Conservation (phyloP, 2,797 vertebrate genomes). For the Pogoniulus pusillus region DNA sequence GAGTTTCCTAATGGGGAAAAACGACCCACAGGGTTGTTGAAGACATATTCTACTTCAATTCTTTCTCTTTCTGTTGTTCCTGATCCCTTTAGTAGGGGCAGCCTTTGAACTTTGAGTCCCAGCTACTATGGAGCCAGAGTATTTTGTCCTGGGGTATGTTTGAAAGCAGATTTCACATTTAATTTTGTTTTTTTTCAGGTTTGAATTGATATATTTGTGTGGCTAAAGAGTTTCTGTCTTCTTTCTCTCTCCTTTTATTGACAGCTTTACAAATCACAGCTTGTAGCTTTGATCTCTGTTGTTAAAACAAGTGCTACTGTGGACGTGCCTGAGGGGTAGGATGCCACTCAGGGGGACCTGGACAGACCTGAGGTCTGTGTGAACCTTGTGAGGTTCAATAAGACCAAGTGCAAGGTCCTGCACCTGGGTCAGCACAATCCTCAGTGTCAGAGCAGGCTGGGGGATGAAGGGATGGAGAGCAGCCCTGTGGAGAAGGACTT, state of each 20-base stretch:
- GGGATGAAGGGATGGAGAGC: too few species aligned
- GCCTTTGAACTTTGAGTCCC: not conserved
- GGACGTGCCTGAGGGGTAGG: too few species aligned
- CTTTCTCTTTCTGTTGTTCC: not conserved
- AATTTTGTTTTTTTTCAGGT: not conserved
- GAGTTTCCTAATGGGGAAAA: not conserved
- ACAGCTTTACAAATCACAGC: not conserved
- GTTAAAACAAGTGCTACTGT: too few species aligned
- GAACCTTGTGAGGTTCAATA: too few species aligned
- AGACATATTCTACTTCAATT: not conserved
- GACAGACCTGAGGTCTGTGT: too few species aligned
- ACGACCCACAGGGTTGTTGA: not conserved
- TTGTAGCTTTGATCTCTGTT: not conserved
- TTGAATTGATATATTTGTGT: not conserved
- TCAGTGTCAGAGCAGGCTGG: too few species aligned
- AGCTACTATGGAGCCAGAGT: not conserved
- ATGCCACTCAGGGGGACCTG: too few species aligned
- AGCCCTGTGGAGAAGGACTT: too few species aligned
- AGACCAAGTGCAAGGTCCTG: too few species aligned
- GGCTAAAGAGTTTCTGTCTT: not conserved
- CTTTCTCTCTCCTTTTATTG: not conserved
- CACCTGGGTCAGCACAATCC: too few species aligned
- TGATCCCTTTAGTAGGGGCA: not conserved
- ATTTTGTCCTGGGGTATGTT: not conserved
- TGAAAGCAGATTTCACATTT: not conserved